Percentiles rank a stretch among this genome's conserved stretches.
Conservation (phyloP, 35 echinoderm and acorn worm species). For the Acanthaster planci region DNA sequence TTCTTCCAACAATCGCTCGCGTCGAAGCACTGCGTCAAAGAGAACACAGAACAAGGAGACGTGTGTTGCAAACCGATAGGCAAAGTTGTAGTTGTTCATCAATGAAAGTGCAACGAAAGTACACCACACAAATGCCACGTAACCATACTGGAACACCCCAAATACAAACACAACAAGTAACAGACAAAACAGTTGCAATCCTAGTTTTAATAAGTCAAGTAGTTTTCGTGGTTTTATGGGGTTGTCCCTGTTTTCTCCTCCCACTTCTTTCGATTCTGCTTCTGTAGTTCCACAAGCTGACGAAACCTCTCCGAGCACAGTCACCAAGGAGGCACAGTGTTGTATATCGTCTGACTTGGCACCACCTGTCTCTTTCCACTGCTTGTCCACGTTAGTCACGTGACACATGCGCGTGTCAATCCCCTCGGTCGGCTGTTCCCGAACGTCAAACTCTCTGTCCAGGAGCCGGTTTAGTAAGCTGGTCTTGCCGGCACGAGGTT, state of each 20-base stretch:
- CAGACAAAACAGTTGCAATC: background rate
- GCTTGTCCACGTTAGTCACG: conserved; percentile 6
- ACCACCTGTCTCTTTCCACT: background rate
- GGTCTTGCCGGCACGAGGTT: conserved; percentile 8
- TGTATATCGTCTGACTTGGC: background rate
- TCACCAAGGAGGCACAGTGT: background rate
- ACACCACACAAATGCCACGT: background rate
- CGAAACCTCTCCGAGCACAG: background rate
- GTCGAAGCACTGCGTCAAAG: background rate
- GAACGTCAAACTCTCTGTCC: background rate
- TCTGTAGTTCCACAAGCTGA: background rate
- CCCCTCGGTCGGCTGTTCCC: background rate
- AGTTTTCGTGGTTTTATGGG: background rate
- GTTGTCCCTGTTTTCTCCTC: background rate
- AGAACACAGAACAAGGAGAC: background rate
- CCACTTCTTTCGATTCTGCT: background rate
- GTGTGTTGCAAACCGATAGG: background rate
- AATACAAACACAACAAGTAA: background rate
- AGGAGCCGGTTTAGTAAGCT: conserved; percentile 1
- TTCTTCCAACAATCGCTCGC: background rate
- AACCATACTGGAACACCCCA: background rate
- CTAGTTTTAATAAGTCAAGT: background rate
- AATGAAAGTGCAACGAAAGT: background rate
- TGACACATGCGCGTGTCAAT: conserved; percentile 22
- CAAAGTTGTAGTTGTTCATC: background rate